Conservation (phyloP, 2,888 invertebrate genomes). For the Rhagophthalmus giganteus region DNA sequence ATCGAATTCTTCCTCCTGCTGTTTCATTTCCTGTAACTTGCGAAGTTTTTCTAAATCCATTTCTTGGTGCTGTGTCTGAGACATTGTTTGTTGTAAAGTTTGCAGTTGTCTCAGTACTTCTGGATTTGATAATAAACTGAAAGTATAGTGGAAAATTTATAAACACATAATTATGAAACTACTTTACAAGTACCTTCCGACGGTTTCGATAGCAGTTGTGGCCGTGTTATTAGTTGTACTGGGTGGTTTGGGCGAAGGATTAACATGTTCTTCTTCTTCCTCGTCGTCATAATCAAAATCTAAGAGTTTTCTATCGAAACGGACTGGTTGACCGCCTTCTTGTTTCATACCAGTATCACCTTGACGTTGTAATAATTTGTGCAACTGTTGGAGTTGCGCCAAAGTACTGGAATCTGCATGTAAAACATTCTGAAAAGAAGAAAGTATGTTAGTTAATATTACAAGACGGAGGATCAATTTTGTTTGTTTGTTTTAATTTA, state of each 20-base stretch:
- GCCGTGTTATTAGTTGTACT: constrained; percentile 13
- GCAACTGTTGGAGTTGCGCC: constrained; percentile 65
- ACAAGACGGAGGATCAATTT: too few species aligned
- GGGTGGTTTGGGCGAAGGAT: constrained; percentile 54
- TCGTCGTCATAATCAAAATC: constrained; percentile 93
- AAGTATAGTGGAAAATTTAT: too few species aligned
- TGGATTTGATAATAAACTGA: constrained; percentile 77
- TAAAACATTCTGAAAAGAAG: constrained; percentile 17
- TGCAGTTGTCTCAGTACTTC: constrained; percentile 89
- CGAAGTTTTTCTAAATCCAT: constrained; percentile 72
- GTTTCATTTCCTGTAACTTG: constrained; percentile 69
- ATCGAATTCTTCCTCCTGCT: constrained; percentile 76
- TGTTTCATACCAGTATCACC: constrained; percentile 48
- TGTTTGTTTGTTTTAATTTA: too few species aligned
- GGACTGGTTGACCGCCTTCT: constrained; percentile 58
- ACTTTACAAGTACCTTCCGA: constrained; percentile 41
- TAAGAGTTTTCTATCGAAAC: constrained; percentile 82
- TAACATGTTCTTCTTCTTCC: constrained; percentile 70
- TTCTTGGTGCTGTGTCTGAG: constrained; percentile 60
- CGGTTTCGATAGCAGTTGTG: constrained; percentile 36
- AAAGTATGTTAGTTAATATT: neutral
- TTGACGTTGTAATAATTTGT: constrained; percentile 59
- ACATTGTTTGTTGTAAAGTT: constrained; percentile 59
- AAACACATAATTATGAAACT: too few species aligned
- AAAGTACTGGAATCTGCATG: constrained; percentile 51